A percentile compares a stretch with the other conserved stretches of the same genome.
Conservation (phyloP, 64 coral and sea anemone genomes). For the Pachyseris speciosa region DNA sequence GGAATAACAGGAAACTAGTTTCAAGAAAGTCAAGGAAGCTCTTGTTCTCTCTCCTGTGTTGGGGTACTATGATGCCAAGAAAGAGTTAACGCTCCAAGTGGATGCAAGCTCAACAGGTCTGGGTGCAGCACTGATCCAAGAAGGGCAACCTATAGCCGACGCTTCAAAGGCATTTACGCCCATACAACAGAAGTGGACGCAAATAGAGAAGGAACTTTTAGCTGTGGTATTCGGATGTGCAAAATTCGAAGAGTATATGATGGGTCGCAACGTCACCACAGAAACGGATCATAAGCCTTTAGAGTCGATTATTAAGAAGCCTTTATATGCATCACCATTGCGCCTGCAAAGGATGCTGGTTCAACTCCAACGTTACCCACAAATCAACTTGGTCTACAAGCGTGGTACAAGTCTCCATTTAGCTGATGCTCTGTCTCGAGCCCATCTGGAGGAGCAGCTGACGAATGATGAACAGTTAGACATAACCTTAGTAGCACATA, state of each 20-base stretch:
- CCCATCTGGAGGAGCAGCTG: too few relatives aligned
- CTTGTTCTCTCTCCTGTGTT: constrained; percentile 24
- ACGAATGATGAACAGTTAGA: constrained; percentile 11
- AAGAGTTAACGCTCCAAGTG: constrained; percentile 23
- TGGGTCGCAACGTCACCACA: not conserved
- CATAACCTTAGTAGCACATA: constrained; percentile 3
- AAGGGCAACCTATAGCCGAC: constrained; percentile 12
- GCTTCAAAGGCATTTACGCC: constrained; percentile 32
- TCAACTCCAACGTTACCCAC: constrained; percentile 5
- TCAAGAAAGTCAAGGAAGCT: constrained; percentile 35
- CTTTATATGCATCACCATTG: not conserved
- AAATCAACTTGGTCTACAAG: constrained; percentile 36
- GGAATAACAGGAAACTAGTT: constrained; percentile 43
- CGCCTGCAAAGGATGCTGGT: constrained; percentile 49
- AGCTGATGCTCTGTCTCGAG: not conserved
- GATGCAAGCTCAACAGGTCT: constrained; percentile 36
- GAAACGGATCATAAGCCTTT: constrained; percentile 35
- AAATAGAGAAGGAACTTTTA: constrained; percentile 58
- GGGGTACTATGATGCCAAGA: not conserved
- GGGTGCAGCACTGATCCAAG: constrained; percentile 9
- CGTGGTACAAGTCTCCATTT: not conserved
- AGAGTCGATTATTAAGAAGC: not conserved
- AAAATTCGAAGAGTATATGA: constrained; percentile 51
- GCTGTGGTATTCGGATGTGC: constrained; percentile 60
- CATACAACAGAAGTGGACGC: constrained; percentile 18